phyloP scores from a whole-genome alignment of 2,113 vertebrate species.

The Todiramphus chloris region DNA sequence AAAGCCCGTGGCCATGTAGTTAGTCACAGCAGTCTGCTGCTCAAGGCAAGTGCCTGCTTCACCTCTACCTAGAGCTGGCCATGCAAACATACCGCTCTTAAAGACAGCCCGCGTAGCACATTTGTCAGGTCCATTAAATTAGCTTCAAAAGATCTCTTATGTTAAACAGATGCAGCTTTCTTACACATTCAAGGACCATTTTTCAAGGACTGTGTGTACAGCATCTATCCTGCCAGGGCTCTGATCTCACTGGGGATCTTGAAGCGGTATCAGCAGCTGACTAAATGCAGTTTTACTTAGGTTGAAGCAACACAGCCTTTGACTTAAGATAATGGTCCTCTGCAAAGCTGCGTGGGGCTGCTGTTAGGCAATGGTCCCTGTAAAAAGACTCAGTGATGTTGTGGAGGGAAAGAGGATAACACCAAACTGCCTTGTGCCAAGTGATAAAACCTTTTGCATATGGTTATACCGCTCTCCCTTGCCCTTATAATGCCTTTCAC shows the following conservation, averaged over 20 bases:
- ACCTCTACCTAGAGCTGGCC: background rate
- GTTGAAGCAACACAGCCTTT: background rate
- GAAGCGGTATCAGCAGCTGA: background rate
- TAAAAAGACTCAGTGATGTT: background rate
- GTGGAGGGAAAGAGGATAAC: background rate
- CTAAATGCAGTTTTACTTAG: background rate
- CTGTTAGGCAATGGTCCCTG: background rate
- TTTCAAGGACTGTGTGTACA: background rate
- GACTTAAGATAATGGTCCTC: background rate
- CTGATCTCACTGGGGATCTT: background rate
- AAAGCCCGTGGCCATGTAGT: background rate
- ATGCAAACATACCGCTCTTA: background rate
- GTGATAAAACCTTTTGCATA: conserved; percentile 37
- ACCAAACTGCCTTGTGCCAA: background rate
- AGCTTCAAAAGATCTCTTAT: background rate
- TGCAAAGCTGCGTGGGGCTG: background rate
- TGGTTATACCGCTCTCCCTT: background rate
- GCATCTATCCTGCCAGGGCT: background rate
- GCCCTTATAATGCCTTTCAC: conserved; percentile 58
- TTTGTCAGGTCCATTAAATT: background rate
- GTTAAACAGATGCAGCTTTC: background rate
- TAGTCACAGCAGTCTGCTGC: background rate
- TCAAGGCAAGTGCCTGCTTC: background rate
- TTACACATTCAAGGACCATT: background rate
- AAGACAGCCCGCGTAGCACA: background rate